These are phyloP conservation scores for Cheilinus undulatus DNA, from an alignment of 2,113 vertebrate genomes.

Conservation along the genomic window DNA sequence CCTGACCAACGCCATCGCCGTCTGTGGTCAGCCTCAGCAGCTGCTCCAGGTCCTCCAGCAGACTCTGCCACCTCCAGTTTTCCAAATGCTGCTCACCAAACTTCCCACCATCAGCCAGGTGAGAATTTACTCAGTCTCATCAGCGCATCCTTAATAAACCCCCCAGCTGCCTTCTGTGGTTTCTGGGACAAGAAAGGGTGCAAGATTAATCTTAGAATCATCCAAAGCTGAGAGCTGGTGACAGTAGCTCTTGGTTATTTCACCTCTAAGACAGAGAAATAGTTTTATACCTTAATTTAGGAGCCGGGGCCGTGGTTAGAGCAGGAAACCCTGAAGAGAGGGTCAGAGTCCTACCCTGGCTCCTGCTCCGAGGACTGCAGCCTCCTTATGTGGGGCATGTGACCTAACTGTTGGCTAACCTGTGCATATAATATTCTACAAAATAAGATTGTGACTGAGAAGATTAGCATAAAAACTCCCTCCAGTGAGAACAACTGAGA, in stretches of 20 bases:
- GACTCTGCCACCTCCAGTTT: conserved; percentile 95
- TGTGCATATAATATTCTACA: too few species aligned
- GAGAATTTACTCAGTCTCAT: conserved; percentile 1
- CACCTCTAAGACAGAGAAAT: conserved; percentile 79
- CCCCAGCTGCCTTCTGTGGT: conserved; percentile 63
- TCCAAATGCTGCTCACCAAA: conserved; percentile 98
- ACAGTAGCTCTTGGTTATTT: conserved; percentile 75
- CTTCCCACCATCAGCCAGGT: conserved; percentile 91
- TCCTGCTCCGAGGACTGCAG: too few species aligned
- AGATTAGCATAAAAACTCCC: too few species aligned
- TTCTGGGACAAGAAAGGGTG: conserved; percentile 81
- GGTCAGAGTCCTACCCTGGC: too few species aligned
- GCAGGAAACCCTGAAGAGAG: too few species aligned
- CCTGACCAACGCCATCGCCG: conserved; percentile 96
- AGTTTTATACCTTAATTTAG: too few species aligned
- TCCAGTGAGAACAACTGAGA: too few species aligned
- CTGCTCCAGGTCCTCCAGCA: conserved; percentile 96
- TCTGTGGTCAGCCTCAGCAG: conserved; percentile 97
- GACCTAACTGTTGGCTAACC: too few species aligned
- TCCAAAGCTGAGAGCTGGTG: conserved; percentile 77
- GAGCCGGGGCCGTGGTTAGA: too few species aligned
- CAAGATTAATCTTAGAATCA: conserved; percentile 80
- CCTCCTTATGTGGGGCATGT: too few species aligned
- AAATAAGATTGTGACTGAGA: too few species aligned
- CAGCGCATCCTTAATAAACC: conserved; percentile 80